Evolutionary conservation across 2,797 vertebrate genomes (phyloP), one percentile per base, ranked within the genome.

Genomic region (Tapirus indicus): DNA sequence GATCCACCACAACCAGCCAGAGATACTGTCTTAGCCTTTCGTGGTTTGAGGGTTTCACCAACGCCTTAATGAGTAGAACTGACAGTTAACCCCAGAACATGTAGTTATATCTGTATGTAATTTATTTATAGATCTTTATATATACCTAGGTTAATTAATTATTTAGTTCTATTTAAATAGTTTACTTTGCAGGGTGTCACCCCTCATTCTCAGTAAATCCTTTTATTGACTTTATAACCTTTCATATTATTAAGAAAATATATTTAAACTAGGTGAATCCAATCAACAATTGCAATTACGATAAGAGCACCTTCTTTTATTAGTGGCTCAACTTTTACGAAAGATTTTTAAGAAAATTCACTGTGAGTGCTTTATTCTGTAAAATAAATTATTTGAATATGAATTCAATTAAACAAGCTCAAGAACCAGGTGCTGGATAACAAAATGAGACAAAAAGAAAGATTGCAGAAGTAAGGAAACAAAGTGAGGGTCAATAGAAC

Each of bases 321-420:
- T 38, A 83, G 17, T 41, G 29, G 27, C 5, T 79, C 44, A 75
- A 66, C 32, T 89, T 68, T 64, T 49, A 85, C 66, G 32, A 94
- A 90, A 71, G 2, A 29, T 32, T 56, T 79, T 75, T 49, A 72
- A 87, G 60, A 75, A 87, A 72, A 80, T 71, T 79, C 41, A 52
- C 58, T 80, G 17, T 69, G 14, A 84, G 54, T 94, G 5, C 29
- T 91, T 83, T 89, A 84, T 62, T 64, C 35, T 87, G 56, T 60
- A 58, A 88, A 94, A 38, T 83, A 49, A 93, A 66, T 60, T 32
- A 80, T 88, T 47, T 74, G 14, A 29, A 54, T 89, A 92, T 75
- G 4, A 94, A 95, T 87, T 95, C 25, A 93, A 86, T 84, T 79
- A 87, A 93, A 41, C 38, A 74, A 82, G 6, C 5, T 88, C 12